These are phyloP conservation scores for Eurystomus glaucurus DNA, from an alignment of 2,797 vertebrate genomes.

Conservation along the genomic window DNA sequence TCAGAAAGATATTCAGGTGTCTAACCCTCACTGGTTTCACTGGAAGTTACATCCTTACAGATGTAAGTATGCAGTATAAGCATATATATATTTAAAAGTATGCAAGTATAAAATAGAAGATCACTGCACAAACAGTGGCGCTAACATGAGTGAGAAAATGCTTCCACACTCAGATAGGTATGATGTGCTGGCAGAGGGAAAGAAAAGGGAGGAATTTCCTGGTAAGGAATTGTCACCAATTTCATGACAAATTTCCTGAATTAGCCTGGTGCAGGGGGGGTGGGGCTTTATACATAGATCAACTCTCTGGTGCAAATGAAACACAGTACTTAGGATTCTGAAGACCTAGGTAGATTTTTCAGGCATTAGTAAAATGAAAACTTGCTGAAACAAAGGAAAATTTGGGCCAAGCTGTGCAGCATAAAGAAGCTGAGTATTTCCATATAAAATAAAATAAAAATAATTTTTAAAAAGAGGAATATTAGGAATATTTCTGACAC, in stretches of 20 bases:
- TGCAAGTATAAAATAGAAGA: too few species aligned
- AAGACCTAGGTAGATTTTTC: not conserved
- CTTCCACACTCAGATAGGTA: not conserved
- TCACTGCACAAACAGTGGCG: not conserved
- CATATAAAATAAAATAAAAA: not conserved
- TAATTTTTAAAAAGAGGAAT: too few species aligned
- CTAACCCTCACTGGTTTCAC: not conserved
- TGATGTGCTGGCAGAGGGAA: not conserved
- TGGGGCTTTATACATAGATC: not conserved
- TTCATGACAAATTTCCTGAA: not conserved
- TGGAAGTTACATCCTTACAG: not conserved
- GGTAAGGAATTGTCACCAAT: not conserved
- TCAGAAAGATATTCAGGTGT: not conserved
- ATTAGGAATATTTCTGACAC: not conserved
- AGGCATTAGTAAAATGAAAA: not conserved
- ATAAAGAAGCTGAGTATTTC: not conserved
- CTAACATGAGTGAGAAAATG: not conserved
- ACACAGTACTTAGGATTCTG: not conserved
- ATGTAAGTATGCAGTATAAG: not conserved
- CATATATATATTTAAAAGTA: not conserved
- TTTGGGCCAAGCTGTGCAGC: not conserved
- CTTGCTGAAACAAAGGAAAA: not conserved
- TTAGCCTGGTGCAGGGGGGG: not conserved
- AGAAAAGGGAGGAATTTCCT: not conserved
- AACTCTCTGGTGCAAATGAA: not conserved